Percentiles rank a stretch among this genome's conserved stretches.
Conservation (phyloP, 2,113 vertebrate species). For the Neolamprologus tretocephalus region DNA sequence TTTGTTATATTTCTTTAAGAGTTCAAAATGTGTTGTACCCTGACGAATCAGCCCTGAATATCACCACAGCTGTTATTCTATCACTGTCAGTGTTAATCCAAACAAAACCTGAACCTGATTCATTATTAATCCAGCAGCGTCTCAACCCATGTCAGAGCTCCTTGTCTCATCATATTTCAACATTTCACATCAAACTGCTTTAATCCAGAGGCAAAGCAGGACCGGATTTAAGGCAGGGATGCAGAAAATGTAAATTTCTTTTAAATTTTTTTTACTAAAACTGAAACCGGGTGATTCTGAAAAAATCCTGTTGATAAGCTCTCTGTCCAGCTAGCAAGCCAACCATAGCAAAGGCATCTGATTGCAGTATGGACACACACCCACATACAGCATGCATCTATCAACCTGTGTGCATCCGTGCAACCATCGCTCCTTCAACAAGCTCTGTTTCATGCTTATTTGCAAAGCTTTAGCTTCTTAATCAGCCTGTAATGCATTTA, state of each 20-base stretch:
- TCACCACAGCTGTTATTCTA: background rate
- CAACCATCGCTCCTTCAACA: background rate
- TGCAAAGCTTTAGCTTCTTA: background rate
- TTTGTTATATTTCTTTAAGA: background rate
- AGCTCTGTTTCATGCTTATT: background rate
- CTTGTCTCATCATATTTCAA: background rate
- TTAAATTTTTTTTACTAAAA: background rate
- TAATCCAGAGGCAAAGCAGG: background rate
- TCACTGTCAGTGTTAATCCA: background rate
- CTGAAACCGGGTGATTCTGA: background rate
- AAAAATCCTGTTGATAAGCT: background rate
- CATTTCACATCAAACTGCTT: background rate
- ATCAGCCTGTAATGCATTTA: background rate
- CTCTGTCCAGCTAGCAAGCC: background rate
- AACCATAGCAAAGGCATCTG: background rate
- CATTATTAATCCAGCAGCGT: background rate
- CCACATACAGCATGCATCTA: background rate
- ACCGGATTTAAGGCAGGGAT: background rate
- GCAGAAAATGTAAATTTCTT: background rate
- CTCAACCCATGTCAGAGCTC: background rate
- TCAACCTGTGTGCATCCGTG: rapidly evolving
- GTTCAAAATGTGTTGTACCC: background rate
- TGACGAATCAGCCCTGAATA: background rate
- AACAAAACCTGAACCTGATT: background rate
- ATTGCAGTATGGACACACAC: background rate